Evolutionary conservation across 1,140 invertebrate species (phyloP).

Genomic region (Spodoptera frugiperda): DNA sequence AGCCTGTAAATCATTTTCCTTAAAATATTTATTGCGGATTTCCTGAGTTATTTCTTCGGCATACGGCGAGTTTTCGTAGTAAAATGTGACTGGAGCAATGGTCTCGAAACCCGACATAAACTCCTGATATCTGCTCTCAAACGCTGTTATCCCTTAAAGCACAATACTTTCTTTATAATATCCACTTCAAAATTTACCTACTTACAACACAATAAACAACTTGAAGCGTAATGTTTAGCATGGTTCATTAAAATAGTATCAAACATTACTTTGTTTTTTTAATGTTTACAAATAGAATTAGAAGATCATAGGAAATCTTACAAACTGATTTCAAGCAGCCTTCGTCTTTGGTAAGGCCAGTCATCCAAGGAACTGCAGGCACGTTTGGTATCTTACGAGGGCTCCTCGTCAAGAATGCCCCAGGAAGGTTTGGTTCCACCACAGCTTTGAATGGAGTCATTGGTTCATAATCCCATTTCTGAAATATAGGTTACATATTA

Average conservation of each 20-base stretch:
- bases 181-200: too few species aligned
- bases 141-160: slow-evolving; percentile 66
- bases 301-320: slow-evolving; percentile 62
- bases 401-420: slow-evolving; percentile 87
- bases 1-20: slow-evolving; percentile 45
- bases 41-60: slow-evolving; percentile 83
- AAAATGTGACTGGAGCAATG: slow-evolving; percentile 88
- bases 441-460: slow-evolving; percentile 92
- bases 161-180: slow-evolving; percentile 1
- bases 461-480: slow-evolving; percentile 90
- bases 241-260: too few species aligned
- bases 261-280: too few species aligned
- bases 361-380: slow-evolving; percentile 88
- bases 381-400: slow-evolving; percentile 83
- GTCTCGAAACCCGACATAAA: slow-evolving; percentile 87
- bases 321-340: slow-evolving; percentile 89
- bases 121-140: slow-evolving; percentile 79
- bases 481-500: slow-evolving; percentile 45
- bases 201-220: too few species aligned
- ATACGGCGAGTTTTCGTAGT: slow-evolving; percentile 86
- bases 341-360: slow-evolving; percentile 89
- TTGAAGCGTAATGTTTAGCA: too few species aligned
- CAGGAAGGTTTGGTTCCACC: slow-evolving; percentile 88
- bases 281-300: too few species aligned
- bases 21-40: slow-evolving; percentile 88